Evolutionary conservation across 2,888 invertebrate genomes (phyloP).

Genomic region (Sepioteuthis lessoniana): DNA sequence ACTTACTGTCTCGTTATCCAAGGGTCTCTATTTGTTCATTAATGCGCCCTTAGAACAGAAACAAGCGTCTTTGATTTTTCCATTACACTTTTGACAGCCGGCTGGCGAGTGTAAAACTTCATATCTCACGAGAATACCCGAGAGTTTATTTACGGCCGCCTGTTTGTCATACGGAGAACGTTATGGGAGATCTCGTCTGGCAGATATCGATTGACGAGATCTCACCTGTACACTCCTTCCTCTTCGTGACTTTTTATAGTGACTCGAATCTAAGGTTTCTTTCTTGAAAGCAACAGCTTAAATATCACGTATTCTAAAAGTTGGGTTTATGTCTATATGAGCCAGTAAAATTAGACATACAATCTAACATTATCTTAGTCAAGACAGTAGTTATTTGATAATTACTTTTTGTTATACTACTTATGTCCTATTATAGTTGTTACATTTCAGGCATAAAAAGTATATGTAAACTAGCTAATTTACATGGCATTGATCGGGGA

Average conservation of each 20-base stretch:
- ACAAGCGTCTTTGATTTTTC: neutral
- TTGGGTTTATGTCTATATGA: neutral
- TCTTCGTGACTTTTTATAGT: neutral
- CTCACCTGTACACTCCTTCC: neutral
- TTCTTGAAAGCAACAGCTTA: neutral
- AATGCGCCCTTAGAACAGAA: neutral
- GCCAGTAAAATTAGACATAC: too few relatives aligned
- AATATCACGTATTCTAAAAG: neutral
- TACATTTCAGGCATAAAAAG: too few relatives aligned
- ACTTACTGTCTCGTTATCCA: neutral
- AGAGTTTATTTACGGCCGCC: slow-evolving; percentile 18
- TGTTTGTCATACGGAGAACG: neutral
- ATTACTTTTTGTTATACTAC: too few relatives aligned
- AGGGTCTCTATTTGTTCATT: neutral
- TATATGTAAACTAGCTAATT: too few relatives aligned
- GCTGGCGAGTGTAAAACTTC: slow-evolving; percentile 11
- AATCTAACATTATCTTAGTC: too few relatives aligned
- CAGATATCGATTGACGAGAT: neutral
- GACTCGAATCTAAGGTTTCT: neutral
- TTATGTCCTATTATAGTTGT: too few relatives aligned
- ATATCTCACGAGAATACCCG: neutral
- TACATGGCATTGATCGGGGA: too few relatives aligned
- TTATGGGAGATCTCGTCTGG: slow-evolving; percentile 7
- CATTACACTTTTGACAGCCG: neutral
- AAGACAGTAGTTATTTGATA: too few relatives aligned